These are phyloP conservation scores for Drosophila helvetica DNA, from an alignment of 2,888 invertebrate genomes.

Conservation along the genomic window DNA sequence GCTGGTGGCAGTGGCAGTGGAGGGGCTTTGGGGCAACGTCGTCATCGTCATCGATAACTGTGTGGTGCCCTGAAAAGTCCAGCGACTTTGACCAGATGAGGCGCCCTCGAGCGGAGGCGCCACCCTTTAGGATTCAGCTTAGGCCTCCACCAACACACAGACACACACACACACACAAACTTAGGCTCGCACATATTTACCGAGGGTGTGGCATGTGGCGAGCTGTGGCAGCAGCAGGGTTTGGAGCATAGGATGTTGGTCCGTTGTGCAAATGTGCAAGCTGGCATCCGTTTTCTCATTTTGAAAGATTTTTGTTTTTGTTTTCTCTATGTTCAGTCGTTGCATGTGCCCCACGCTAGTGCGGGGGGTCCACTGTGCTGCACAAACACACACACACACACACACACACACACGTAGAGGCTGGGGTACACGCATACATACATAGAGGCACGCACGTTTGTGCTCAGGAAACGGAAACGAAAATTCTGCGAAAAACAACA, in stretches of 20 bases:
- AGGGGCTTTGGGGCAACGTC: constrained; percentile 42
- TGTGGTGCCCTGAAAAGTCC: constrained; percentile 47
- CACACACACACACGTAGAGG: constrained; percentile 28
- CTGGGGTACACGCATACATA: constrained; percentile 14
- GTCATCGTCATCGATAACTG: constrained; percentile 69
- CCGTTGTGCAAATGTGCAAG: constrained; percentile 80
- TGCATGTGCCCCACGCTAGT: constrained; percentile 27
- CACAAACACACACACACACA: constrained; percentile 28
- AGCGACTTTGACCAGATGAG: constrained; percentile 63
- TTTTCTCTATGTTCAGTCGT: constrained; percentile 59
- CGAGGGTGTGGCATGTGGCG: background rate
- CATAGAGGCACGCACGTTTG: constrained; percentile 65
- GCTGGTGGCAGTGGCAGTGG: constrained; percentile 22
- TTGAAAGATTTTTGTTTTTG: constrained; percentile 77
- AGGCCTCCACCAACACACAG: constrained; percentile 20
- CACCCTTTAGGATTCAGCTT: constrained; percentile 40
- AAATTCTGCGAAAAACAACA: constrained; percentile 80
- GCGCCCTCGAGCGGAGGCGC: constrained; percentile 49
- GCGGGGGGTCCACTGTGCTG: constrained; percentile 25
- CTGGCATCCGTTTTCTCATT: constrained; percentile 77
- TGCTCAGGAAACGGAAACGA: constrained; percentile 78
- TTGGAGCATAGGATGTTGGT: constrained; percentile 39
- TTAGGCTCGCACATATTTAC: constrained; percentile 1
- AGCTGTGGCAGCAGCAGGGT: background rate
- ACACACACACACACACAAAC: constrained; percentile 18